Percentiles rank a stretch among this genome's conserved stretches.
phyloP scores from a whole-genome alignment of 2,113 vertebrate species.

The Hymenochirus boettgeri region DNA sequence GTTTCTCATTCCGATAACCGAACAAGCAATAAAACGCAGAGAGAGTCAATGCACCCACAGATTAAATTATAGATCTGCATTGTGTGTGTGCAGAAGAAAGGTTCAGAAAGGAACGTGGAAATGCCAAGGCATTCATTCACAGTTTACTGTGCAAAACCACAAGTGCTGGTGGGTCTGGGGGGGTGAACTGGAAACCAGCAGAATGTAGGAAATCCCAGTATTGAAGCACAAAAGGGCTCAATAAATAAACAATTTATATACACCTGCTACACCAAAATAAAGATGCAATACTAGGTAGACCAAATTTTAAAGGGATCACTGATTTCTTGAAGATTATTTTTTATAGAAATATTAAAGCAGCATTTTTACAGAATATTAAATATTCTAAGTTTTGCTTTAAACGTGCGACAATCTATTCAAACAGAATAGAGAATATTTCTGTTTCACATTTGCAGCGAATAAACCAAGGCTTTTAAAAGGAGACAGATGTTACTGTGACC shows the following conservation, averaged over 20 bases:
- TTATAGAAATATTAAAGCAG: not conserved
- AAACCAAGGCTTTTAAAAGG: not conserved
- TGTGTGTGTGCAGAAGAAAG: too few relatives aligned
- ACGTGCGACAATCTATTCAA: too few relatives aligned
- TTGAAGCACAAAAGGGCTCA: too few relatives aligned
- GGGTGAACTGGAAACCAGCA: too few relatives aligned
- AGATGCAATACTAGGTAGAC: too few relatives aligned
- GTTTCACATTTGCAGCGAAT: not conserved
- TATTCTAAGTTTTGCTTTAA: too few relatives aligned
- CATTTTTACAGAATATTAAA: too few relatives aligned
- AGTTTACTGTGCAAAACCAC: not conserved
- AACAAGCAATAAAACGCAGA: conserved; percentile 2
- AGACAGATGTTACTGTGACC: conserved; percentile 6
- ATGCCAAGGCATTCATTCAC: not conserved
- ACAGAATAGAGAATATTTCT: not conserved
- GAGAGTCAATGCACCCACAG: conserved; percentile 10
- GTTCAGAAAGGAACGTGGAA: not conserved
- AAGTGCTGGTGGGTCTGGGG: not conserved
- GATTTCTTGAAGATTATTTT: too few relatives aligned
- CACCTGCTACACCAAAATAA: too few relatives aligned
- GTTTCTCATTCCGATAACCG: not conserved
- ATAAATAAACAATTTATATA: too few relatives aligned
- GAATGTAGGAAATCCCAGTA: too few relatives aligned
- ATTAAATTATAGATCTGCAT: not conserved
- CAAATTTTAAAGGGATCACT: too few relatives aligned